Evolutionary conservation across 2,797 vertebrate genomes (phyloP).

Genomic region (Neoniphon sammara): DNA sequence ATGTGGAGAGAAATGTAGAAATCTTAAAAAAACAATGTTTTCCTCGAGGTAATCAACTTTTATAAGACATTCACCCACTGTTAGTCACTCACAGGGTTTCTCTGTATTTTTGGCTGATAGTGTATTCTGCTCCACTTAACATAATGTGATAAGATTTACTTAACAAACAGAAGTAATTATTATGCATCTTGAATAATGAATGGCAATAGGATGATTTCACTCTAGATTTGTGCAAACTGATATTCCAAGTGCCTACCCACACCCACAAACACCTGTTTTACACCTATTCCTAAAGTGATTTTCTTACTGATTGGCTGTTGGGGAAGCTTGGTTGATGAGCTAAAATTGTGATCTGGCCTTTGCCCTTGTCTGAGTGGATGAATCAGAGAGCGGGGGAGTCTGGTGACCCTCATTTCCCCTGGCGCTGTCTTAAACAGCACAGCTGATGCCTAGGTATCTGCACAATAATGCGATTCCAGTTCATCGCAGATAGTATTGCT

Average conservation of each 20-base stretch:
- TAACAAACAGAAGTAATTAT: slow-evolving; percentile 16
- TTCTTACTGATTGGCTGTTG: slow-evolving; percentile 50
- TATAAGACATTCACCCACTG: not conserved
- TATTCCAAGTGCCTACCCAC: slow-evolving; percentile 28
- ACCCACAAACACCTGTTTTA: slow-evolving; percentile 21
- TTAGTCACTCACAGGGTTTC: slow-evolving; percentile 14
- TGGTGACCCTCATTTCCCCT: slow-evolving; percentile 74
- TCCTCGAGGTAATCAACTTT: slow-evolving; percentile 20
- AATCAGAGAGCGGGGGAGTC: slow-evolving; percentile 58
- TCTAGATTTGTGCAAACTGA: slow-evolving; percentile 29
- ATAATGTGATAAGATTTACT: slow-evolving; percentile 7
- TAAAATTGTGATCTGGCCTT: slow-evolving; percentile 60
- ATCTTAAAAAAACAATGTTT: not conserved
- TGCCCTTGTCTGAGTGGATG: slow-evolving; percentile 59
- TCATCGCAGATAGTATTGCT: slow-evolving; percentile 66
- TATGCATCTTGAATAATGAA: slow-evolving; percentile 22
- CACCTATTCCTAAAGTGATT: slow-evolving; percentile 45
- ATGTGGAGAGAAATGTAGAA: slow-evolving; percentile 10
- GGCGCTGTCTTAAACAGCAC: slow-evolving; percentile 40
- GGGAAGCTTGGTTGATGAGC: slow-evolving; percentile 58
- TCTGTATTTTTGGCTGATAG: slow-evolving; percentile 9
- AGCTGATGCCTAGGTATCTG: slow-evolving; percentile 75
- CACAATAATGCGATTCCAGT: slow-evolving; percentile 71
- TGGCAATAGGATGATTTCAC: slow-evolving; percentile 9
- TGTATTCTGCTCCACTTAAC: not conserved